These are phyloP conservation scores for Plestiodon gilberti DNA, from an alignment of 2,113 vertebrate species.

Conservation along the genomic window DNA sequence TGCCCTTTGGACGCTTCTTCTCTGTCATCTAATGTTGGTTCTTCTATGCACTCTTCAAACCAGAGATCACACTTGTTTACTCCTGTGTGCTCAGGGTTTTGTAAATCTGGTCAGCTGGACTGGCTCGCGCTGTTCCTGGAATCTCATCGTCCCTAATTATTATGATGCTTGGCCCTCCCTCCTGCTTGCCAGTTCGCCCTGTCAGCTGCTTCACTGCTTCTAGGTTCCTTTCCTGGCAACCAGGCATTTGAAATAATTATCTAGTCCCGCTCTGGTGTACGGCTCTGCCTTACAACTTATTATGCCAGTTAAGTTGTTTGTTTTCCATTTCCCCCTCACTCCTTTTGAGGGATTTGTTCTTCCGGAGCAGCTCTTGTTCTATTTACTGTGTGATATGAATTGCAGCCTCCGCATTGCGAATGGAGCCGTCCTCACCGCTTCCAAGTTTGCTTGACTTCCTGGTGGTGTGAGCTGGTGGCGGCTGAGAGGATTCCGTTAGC, in stretches of 20 bases:
- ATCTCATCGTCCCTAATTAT: too few species aligned
- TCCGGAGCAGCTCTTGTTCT: not conserved
- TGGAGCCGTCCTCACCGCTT: not conserved
- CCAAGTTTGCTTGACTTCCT: not conserved
- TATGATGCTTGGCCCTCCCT: too few species aligned
- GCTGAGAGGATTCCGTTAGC: not conserved
- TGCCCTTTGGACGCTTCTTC: too few species aligned
- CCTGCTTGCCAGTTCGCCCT: too few species aligned
- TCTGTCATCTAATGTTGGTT: too few species aligned
- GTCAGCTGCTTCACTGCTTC: too few species aligned
- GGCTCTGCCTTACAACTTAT: not conserved
- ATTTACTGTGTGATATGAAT: not conserved
- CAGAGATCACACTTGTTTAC: too few species aligned
- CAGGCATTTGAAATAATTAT: not conserved
- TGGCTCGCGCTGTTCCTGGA: too few species aligned
- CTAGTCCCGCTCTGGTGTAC: not conserved
- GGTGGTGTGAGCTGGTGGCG: not conserved
- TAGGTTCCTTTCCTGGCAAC: not conserved
- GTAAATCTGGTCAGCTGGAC: too few species aligned
- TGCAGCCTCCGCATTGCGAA: not conserved
- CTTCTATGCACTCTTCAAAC: too few species aligned
- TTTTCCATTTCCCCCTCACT: not conserved
- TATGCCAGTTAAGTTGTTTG: not conserved
- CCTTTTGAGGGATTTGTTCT: not conserved
- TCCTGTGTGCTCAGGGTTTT: too few species aligned